Evolutionary conservation across 2,797 vertebrate genomes (phyloP), one percentile per base, ranked within the genome.

Genomic region (Anguilla pacifica): DNA sequence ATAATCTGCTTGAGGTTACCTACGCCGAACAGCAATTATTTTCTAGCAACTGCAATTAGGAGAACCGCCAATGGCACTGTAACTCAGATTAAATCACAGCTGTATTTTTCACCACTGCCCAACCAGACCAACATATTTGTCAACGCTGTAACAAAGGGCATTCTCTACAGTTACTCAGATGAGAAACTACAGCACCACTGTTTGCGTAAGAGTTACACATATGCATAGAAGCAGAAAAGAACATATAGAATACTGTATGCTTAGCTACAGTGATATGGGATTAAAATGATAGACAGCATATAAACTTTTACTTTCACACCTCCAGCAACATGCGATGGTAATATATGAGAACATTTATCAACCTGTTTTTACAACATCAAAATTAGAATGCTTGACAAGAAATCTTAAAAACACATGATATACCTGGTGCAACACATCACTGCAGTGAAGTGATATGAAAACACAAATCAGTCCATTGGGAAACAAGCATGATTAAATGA

Each of bases 1-100:
- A 35, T 61, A 84, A 84, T 67, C 1, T 85, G 55, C n/a, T 59
- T 9, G 3, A 43, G 31, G 55, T 31, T 35, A 61, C 35, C 6
- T 1, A 10, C 6, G 0, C 35, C 39, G 0, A 9, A 70, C 64
- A 25, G 35, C 22, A 64, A 39, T 85, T 39, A 85, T 49, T 46
- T 46, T 49, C 84, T 43, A 13, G 84, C 13, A 85, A 64, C 17
- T 39, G 35, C 35, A 85, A 85, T 85, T 85, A 85, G 28, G 39
- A 39, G 39, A 35, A 46, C 22, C 0, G 22, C 25, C 59, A 35
- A 17, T 49, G 57, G 25, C 31, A n/a, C 25, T 7, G 28, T n/a
- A 85, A 67, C 28, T 61, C 53, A 61, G 51, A 83, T 39, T 43
- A 64, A 59, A 22, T 28, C 84, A 61, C 53, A 59, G 53, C 84